phyloP scores from a whole-genome alignment of 1,140 invertebrate species.

The Drosophila biarmipes region DNA sequence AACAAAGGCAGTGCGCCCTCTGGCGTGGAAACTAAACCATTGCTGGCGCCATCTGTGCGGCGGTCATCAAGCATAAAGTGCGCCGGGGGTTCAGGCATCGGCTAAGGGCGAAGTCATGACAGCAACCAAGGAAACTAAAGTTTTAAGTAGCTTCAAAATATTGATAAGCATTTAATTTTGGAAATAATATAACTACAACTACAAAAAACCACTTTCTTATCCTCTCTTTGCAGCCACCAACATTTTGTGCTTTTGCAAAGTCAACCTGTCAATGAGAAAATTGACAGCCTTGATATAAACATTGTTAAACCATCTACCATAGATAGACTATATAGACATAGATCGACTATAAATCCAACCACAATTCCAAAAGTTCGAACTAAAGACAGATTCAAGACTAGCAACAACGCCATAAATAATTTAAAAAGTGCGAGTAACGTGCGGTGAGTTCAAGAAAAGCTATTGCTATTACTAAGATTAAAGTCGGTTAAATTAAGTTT shows the following conservation, averaged over 20 bases:
- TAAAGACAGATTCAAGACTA: slow-evolving; percentile 55
- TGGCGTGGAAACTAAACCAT: neutral
- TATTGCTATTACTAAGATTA: neutral
- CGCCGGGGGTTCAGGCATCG: neutral
- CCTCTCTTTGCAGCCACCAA: slow-evolving; percentile 49
- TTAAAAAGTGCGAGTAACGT: slow-evolving; percentile 11
- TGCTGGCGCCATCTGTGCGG: neutral
- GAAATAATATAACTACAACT: neutral
- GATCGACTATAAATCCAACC: slow-evolving; percentile 32
- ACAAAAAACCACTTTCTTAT: neutral
- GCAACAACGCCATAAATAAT: slow-evolving; percentile 5
- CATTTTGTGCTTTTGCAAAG: slow-evolving; percentile 45
- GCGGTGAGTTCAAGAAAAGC: slow-evolving; percentile 45
- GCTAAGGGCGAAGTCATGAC: neutral
- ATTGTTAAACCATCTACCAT: slow-evolving; percentile 39
- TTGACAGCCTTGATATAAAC: slow-evolving; percentile 49
- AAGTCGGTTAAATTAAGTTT: too few species aligned
- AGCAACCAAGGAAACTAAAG: neutral
- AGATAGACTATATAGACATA: slow-evolving; percentile 20
- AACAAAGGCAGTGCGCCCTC: slow-evolving; percentile 4
- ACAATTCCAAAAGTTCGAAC: slow-evolving; percentile 50
- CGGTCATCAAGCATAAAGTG: neutral
- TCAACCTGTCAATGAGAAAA: slow-evolving; percentile 54
- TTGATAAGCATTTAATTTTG: too few species aligned
- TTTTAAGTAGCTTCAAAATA: neutral